Evolutionary conservation across 2,888 invertebrate species (phyloP).

Genomic region (Tyria jacobaeae): DNA sequence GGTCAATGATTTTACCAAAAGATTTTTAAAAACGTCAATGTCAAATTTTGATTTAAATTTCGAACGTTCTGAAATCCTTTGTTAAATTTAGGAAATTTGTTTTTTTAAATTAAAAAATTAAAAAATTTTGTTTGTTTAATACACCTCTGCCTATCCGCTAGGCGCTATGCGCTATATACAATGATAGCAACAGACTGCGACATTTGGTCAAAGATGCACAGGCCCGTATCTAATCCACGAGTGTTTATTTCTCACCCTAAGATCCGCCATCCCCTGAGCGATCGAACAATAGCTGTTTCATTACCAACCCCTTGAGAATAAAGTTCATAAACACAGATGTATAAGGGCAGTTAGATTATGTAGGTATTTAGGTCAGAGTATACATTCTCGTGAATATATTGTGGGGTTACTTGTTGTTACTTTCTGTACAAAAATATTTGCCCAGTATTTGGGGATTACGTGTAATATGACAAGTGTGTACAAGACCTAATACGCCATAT

Average conservation of each 20-base stretch:
- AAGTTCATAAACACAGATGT: conserved; percentile 47
- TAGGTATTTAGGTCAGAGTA: conserved; percentile 44
- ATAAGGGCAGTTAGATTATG: conserved; percentile 24
- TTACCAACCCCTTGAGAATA: conserved; percentile 46
- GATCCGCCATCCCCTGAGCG: conserved; percentile 9
- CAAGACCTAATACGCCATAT: too few species aligned
- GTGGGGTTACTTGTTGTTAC: not conserved
- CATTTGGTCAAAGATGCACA: conserved; percentile 12
- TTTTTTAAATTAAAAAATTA: too few species aligned
- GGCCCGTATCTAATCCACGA: conserved; percentile 6
- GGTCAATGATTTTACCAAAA: not conserved
- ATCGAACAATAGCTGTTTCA: conserved; percentile 37
- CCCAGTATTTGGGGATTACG: too few species aligned
- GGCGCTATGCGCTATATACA: too few species aligned
- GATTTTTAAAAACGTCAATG: not conserved
- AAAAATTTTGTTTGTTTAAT: too few species aligned
- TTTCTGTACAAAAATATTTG: too few species aligned
- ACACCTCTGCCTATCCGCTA: too few species aligned
- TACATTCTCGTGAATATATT: conserved; percentile 8
- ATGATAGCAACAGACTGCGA: not conserved
- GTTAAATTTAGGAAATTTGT: too few species aligned
- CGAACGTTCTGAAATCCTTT: not conserved
- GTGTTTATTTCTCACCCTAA: conserved; percentile 9
- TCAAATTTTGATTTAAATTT: not conserved
- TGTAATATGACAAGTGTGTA: too few species aligned